Evolutionary conservation across 2,797 vertebrate species (phyloP).

Genomic region (Scolopax bukidnonensis): DNA sequence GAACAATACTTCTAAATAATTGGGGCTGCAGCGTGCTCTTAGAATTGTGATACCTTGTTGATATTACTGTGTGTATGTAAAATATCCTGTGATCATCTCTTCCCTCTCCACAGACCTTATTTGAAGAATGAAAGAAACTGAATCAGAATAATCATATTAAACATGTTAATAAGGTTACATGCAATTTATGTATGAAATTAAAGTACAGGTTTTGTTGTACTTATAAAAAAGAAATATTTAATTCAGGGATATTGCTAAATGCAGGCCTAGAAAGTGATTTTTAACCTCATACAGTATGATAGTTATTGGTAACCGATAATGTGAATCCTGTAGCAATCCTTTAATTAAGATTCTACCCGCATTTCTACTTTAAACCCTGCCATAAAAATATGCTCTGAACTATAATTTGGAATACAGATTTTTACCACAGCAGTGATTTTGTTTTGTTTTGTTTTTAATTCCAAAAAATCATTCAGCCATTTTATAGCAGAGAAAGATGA

Average conservation of each 20-base stretch:
- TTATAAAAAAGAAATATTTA: constrained; percentile 50
- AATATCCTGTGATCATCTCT: neutral
- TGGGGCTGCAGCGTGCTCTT: neutral
- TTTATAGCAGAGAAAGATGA: constrained; percentile 40
- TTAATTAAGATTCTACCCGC: constrained; percentile 73
- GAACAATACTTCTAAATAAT: neutral
- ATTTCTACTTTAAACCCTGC: constrained; percentile 66
- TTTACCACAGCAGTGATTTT: constrained; percentile 45
- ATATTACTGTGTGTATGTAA: neutral
- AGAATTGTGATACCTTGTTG: neutral
- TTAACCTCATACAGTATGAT: constrained; percentile 22
- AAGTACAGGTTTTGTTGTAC: constrained; percentile 26
- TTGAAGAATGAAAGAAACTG: neutral
- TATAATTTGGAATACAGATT: constrained; percentile 53
- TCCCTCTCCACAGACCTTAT: neutral
- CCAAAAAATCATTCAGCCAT: constrained; percentile 44
- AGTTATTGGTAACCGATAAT: constrained; percentile 26
- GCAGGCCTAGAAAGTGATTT: constrained; percentile 23
- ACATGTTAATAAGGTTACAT: neutral
- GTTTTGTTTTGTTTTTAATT: constrained; percentile 65
- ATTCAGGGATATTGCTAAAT: constrained; percentile 17
- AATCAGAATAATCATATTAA: neutral
- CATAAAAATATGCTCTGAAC: constrained; percentile 65
- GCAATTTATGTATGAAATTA: constrained; percentile 13
- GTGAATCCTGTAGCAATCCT: neutral